Percentiles rank a stretch among this genome's conserved stretches.
phyloP scores from a whole-genome alignment of 2,113 vertebrate species.

The Caracal caracal region DNA sequence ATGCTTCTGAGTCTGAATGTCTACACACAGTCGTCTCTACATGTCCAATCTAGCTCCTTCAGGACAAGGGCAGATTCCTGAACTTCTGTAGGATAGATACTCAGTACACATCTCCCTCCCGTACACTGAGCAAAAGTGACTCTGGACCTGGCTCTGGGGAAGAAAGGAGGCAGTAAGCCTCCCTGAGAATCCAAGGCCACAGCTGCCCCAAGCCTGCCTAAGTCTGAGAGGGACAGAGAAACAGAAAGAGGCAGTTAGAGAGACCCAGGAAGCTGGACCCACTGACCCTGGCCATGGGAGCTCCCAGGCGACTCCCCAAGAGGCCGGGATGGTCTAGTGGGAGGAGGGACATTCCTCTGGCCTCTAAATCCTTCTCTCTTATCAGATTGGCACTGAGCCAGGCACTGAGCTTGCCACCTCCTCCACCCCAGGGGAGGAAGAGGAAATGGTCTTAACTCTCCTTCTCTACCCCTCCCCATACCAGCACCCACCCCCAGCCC shows the following conservation, averaged over 20 bases:
- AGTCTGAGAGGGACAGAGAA: neutral
- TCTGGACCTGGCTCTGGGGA: neutral
- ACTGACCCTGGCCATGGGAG: neutral
- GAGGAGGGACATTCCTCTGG: neutral
- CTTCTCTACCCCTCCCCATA: neutral
- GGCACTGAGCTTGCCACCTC: neutral
- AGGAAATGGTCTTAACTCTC: neutral
- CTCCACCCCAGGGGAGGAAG: neutral
- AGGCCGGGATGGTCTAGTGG: neutral
- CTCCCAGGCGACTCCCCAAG: neutral
- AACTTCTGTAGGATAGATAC: neutral
- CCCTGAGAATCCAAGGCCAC: neutral
- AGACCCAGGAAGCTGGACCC: neutral
- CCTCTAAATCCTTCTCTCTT: slow-evolving; percentile 24
- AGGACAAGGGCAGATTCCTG: neutral
- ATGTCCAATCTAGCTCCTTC: neutral
- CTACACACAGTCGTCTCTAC: neutral
- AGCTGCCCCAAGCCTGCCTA: neutral
- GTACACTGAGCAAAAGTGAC: neutral
- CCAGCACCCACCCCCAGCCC: neutral
- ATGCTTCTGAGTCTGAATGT: neutral
- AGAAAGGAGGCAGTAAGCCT: neutral
- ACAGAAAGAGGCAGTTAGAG: neutral
- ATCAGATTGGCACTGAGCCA: slow-evolving; percentile 61
- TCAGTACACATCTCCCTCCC: fast-evolving